Evolutionary conservation across 2,113 vertebrate species (phyloP).

Genomic region (Phrynosoma blainvillii): DNA sequence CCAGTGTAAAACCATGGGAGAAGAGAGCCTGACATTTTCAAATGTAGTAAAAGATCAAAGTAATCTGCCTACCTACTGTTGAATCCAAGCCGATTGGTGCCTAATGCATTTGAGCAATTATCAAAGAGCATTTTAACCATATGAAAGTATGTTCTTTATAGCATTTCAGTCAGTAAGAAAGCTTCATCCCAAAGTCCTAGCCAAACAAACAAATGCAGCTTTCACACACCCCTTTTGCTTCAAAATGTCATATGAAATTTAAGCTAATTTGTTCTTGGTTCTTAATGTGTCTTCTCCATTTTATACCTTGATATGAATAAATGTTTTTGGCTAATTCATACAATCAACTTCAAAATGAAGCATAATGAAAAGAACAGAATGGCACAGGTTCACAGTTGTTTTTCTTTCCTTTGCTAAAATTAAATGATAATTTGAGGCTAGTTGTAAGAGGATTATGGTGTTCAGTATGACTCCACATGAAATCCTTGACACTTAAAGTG

Average conservation of each 20-base stretch:
- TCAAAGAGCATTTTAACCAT: constrained; percentile 39
- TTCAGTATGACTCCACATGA: constrained; percentile 36
- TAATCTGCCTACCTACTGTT: constrained; percentile 25
- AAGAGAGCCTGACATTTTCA: constrained; percentile 37
- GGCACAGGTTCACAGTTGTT: constrained; percentile 18
- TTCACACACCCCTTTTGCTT: constrained; percentile 18
- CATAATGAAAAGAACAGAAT: constrained; percentile 63
- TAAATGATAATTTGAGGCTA: constrained; percentile 61
- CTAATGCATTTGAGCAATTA: constrained; percentile 39
- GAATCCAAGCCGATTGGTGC: constrained; percentile 44
- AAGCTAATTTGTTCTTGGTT: constrained; percentile 3
- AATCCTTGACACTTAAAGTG: constrained; percentile 42
- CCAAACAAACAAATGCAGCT: constrained; percentile 38
- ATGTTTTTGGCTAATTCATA: constrained; percentile 65
- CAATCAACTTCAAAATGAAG: constrained; percentile 43
- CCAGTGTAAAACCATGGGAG: neutral
- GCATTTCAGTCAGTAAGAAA: constrained; percentile 34
- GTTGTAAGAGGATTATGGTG: constrained; percentile 50
- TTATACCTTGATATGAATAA: constrained; percentile 46
- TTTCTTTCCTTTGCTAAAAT: constrained; percentile 55
- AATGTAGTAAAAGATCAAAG: constrained; percentile 42
- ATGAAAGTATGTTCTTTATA: constrained; percentile 40
- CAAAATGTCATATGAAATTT: constrained; percentile 6
- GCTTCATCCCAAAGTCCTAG: constrained; percentile 20
- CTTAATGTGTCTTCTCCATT: constrained; percentile 24